Evolutionary conservation across 2,797 vertebrate species (phyloP).

Genomic region (Paratrypauchen microcephalus): DNA sequence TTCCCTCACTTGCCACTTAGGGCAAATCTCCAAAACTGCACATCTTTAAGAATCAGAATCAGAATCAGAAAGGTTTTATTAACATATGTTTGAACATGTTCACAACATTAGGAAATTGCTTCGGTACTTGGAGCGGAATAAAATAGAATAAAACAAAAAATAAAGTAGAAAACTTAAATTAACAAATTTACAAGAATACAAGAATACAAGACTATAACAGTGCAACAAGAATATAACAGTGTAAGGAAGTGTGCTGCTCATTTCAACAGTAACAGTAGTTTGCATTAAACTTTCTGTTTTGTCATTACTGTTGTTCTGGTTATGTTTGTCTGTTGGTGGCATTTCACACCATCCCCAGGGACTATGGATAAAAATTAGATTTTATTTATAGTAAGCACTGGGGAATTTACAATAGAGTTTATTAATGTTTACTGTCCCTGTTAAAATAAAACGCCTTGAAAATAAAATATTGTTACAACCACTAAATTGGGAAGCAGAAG

Average conservation of each 20-base stretch:
- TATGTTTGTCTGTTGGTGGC: not conserved
- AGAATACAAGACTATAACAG: too few relatives aligned
- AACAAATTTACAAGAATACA: too few relatives aligned
- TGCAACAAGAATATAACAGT: too few relatives aligned
- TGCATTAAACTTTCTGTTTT: not conserved
- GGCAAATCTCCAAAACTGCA: not conserved
- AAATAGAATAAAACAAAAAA: too few relatives aligned
- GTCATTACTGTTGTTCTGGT: not conserved
- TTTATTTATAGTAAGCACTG: not conserved
- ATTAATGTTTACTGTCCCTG: not conserved
- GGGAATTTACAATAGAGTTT: not conserved
- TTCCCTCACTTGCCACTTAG: not conserved
- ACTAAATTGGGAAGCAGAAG: not conserved
- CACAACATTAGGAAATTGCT: too few relatives aligned
- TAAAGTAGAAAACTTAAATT: too few relatives aligned
- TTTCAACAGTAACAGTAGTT: not conserved
- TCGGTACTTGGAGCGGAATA: too few relatives aligned
- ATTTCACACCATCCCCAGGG: not conserved
- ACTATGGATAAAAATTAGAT: not conserved
- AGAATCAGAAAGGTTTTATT: too few relatives aligned
- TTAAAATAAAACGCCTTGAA: not conserved
- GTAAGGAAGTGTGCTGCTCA: not conserved
- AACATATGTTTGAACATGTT: too few relatives aligned
- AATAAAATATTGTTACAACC: not conserved
- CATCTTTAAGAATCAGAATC: too few relatives aligned